These are phyloP conservation scores for Cydia fagiglandana DNA, from an alignment of 1,140 invertebrate species.

Conservation along the genomic window DNA sequence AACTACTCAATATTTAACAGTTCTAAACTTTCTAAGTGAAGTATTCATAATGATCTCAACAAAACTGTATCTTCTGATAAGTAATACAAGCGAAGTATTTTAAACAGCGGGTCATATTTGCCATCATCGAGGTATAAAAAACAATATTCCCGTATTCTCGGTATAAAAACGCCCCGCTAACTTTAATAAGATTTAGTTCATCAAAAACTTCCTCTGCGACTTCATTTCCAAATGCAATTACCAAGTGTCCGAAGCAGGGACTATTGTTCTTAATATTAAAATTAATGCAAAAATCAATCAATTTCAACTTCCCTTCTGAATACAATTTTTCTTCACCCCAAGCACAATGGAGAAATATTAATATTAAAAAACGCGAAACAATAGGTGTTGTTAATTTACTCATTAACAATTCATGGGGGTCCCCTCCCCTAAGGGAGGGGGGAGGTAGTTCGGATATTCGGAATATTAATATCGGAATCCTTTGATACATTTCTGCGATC, in stretches of 20 bases:
- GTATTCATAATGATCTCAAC: too few relatives aligned
- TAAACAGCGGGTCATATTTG: too few relatives aligned
- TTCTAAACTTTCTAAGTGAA: too few relatives aligned
- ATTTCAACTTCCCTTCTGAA: constrained; percentile 59
- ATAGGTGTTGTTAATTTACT: constrained; percentile 77
- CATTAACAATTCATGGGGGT: constrained; percentile 74
- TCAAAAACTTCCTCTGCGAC: constrained; percentile 37
- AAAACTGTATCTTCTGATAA: too few relatives aligned
- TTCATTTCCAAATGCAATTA: constrained; percentile 53
- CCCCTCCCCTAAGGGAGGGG: constrained; percentile 16
- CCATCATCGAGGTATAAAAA: background rate
- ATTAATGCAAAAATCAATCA: constrained; percentile 76
- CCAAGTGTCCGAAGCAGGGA: constrained; percentile 60
- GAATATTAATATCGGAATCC: constrained; percentile 52
- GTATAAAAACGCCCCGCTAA: background rate
- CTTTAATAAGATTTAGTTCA: constrained; percentile 18
- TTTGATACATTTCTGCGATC: constrained; percentile 49
- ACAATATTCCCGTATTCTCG: background rate
- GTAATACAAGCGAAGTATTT: too few relatives aligned
- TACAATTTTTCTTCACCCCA: constrained; percentile 65
- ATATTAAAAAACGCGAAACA: constrained; percentile 76
- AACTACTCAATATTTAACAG: too few relatives aligned
- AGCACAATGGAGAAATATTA: constrained; percentile 68
- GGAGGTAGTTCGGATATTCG: constrained; percentile 44
- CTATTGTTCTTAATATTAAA: constrained; percentile 72